Base-by-base conservation (phyloP, 2,888 invertebrate genomes). In the Caenorhabditis sp. region DNA sequence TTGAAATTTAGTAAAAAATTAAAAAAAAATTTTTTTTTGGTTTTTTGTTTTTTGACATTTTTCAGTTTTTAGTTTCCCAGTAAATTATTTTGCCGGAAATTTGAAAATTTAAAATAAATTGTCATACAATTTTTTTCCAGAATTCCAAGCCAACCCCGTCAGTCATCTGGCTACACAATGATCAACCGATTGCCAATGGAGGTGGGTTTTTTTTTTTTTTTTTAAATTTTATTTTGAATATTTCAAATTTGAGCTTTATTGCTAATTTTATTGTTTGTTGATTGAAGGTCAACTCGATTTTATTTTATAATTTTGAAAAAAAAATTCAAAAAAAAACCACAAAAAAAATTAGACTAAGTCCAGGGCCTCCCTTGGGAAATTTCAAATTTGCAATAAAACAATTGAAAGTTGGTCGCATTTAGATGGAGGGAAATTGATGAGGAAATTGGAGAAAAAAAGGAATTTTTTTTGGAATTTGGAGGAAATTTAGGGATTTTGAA, bases 91-190 rank as follows among this genome's bases (percentile, higher is more conserved):
- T 44, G n/a, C n/a, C n/a, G n/a, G 18, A 50, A 26, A 26, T 20
- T 15, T 20, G 37, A 15, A 35, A 9, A n/a, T 37, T 1, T 13
- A 37, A n/a, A 55, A 51, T 28, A 2, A 20, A 24, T 37, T 40
- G 8, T 22, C 4, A 56, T n/a, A n/a, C n/a, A n/a, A 18, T 28
- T 24, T 61, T 20, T 26, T 78, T 80, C 28, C 72, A 80, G 80
- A 74, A 68, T 24, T 70, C 76, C 4, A 78, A 77, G 55, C 82
- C 78, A 0, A 40, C 65, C 0, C 82, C 82, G 18, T 15, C 20
- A 91, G 95, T 96, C 80, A 94, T 95, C 44, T 98, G 97, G 97
- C 93, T 82, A 47, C 84, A 83, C 35, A 85, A 88, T 62, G 86
- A 84, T 47, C 71, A 83, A 47, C 77, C 70, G 20, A 80, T 88